These are phyloP conservation scores for Heteronetta atricapilla DNA, from an alignment of 2,113 vertebrate genomes.

Conservation along the genomic window DNA sequence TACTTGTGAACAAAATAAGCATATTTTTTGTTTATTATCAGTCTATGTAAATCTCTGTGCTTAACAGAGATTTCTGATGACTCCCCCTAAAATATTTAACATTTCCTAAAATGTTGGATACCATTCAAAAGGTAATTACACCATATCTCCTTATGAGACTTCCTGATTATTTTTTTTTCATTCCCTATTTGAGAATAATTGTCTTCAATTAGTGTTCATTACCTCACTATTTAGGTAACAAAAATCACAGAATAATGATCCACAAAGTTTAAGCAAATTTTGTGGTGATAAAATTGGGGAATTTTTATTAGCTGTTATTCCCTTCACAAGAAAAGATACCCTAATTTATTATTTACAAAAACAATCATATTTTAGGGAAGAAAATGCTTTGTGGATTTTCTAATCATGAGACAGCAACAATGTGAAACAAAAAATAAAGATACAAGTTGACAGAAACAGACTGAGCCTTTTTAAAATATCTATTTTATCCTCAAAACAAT, in stretches of 20 bases:
- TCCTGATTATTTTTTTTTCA: background rate
- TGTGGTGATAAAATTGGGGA: background rate
- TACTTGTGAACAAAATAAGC: background rate
- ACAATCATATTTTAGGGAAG: background rate
- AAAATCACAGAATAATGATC: background rate
- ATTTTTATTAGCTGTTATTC: background rate
- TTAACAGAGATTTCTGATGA: background rate
- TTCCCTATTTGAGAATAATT: background rate
- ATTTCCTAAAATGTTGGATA: background rate
- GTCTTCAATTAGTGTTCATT: background rate
- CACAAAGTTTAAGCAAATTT: background rate
- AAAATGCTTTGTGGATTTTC: background rate
- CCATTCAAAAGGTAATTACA: background rate
- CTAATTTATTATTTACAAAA: background rate
- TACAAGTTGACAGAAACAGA: background rate
- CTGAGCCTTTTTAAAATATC: background rate
- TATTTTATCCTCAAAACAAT: background rate
- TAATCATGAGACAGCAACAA: background rate
- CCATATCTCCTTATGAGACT: background rate
- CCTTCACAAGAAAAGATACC: background rate
- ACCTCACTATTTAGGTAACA: background rate
- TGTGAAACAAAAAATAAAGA: constrained; percentile 5
- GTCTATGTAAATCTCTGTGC: background rate
- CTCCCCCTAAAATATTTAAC: background rate
- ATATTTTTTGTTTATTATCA: background rate